phyloP scores from a whole-genome alignment of 2,888 invertebrate genomes.

The Acanthococcus lagerstroemiae region DNA sequence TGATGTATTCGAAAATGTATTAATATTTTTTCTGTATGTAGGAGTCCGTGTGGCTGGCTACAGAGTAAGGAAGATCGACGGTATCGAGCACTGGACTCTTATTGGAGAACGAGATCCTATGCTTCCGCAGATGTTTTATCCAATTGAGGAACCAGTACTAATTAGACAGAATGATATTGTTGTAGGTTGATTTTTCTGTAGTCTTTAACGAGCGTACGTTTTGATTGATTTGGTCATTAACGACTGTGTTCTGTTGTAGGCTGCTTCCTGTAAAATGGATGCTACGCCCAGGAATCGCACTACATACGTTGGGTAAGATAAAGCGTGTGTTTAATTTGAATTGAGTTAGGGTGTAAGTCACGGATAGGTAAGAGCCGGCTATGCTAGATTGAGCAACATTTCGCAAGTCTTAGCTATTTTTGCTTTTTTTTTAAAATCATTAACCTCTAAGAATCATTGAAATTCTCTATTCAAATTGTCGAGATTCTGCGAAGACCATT shows the following conservation, averaged over 20 bases:
- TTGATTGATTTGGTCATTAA: not conserved
- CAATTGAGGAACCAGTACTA: conserved; percentile 53
- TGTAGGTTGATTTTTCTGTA: conserved; percentile 40
- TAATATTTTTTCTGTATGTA: conserved; percentile 40
- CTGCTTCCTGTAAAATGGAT: conserved; percentile 27
- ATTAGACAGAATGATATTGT: conserved; percentile 61
- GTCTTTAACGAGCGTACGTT: not conserved
- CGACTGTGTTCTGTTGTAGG: conserved; percentile 2
- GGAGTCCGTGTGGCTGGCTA: conserved; percentile 77
- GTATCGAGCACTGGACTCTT: conserved; percentile 63
- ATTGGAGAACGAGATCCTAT: conserved; percentile 79
- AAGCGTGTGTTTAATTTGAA: not conserved
- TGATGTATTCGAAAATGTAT: not conserved
- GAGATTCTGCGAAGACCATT: too few relatives aligned
- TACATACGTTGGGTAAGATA: conserved; percentile 4
- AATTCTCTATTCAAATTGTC: too few relatives aligned
- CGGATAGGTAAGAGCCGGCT: too few relatives aligned
- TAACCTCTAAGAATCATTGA: too few relatives aligned
- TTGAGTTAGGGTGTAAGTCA: too few relatives aligned
- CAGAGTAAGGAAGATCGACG: conserved; percentile 50
- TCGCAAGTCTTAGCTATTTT: too few relatives aligned
- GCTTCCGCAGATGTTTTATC: conserved; percentile 91
- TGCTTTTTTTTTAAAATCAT: conserved; percentile 6
- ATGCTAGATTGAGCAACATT: too few relatives aligned
- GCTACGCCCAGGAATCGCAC: conserved; percentile 6